Conservation (phyloP, 2,113 vertebrate species). For the Eidolon helvum region DNA sequence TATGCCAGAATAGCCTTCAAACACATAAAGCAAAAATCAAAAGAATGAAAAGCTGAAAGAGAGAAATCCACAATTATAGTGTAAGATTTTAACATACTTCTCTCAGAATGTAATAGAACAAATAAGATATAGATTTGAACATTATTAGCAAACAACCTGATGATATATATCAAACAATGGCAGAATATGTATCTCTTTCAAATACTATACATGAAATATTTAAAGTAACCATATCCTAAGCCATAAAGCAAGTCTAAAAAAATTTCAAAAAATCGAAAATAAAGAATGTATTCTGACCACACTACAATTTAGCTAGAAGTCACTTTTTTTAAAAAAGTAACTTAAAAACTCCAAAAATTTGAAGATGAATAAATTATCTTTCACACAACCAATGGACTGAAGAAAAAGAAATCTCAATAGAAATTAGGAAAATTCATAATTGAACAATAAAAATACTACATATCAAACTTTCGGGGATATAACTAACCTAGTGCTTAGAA, state of each 20-base stretch:
- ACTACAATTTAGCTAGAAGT: not conserved
- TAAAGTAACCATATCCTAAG: not conserved
- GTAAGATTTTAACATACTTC: not conserved
- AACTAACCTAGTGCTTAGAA: not conserved
- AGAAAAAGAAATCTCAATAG: not conserved
- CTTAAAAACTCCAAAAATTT: not conserved
- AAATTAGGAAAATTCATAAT: not conserved
- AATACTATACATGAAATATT: not conserved
- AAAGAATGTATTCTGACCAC: not conserved
- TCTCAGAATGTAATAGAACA: not conserved
- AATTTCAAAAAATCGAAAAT: not conserved
- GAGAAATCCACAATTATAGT: not conserved
- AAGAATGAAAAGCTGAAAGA: not conserved
- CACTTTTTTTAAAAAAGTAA: not conserved
- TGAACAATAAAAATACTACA: not conserved
- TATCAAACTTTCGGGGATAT: not conserved
- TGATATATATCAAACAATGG: not conserved
- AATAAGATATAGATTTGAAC: not conserved
- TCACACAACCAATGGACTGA: not conserved
- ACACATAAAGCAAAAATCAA: not conserved
- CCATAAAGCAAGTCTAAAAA: not conserved
- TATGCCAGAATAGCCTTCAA: not conserved
- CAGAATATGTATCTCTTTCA: not conserved
- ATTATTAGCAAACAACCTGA: not conserved
- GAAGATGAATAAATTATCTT: not conserved